Percentiles rank a stretch among this genome's conserved stretches.
Evolutionary conservation across 2,888 invertebrate species (phyloP).

Genomic region (Trichacis sp.): DNA sequence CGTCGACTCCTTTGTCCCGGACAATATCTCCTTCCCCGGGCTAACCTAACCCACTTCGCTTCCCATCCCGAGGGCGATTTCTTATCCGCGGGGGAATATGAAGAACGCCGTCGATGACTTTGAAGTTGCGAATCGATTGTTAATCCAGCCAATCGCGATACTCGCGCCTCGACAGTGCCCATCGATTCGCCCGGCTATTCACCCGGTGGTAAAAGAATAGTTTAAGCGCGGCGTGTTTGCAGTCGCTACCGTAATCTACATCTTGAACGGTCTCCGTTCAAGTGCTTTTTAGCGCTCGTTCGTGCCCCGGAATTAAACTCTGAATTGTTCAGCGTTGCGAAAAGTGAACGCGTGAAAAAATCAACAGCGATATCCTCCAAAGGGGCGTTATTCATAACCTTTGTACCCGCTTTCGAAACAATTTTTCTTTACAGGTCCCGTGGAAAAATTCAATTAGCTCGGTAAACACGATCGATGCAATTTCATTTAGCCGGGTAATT

Average conservation of each 20-base stretch:
- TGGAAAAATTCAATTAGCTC: no score
- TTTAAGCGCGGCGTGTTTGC: slow-evolving; percentile 49
- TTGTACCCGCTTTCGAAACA: no score
- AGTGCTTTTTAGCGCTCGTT: slow-evolving; percentile 18
- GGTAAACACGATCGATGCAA: no score
- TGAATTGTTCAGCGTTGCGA: slow-evolving; percentile 53
- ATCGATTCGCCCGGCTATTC: slow-evolving; percentile 20
- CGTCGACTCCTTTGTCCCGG: slow-evolving; percentile 36
- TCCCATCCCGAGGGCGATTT: neutral
- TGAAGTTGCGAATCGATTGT: slow-evolving; percentile 4
- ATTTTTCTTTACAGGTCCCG: no score
- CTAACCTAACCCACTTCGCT: neutral
- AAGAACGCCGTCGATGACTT: neutral
- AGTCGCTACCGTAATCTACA: slow-evolving; percentile 55
- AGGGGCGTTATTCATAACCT: slow-evolving; percentile 19
- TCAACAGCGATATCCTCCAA: slow-evolving; percentile 14
- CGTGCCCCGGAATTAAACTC: slow-evolving; percentile 51
- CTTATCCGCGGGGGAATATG: neutral
- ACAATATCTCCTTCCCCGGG: slow-evolving; percentile 27
- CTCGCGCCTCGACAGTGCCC: slow-evolving; percentile 22
- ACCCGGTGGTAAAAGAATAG: slow-evolving; percentile 23
- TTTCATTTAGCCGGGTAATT: no score
- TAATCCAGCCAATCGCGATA: slow-evolving; percentile 1
- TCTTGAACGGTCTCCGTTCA: slow-evolving; percentile 48
- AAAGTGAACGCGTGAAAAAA: slow-evolving; percentile 45